Conservation (phyloP, 2,888 invertebrate genomes). For the Apamea monoglypha region DNA sequence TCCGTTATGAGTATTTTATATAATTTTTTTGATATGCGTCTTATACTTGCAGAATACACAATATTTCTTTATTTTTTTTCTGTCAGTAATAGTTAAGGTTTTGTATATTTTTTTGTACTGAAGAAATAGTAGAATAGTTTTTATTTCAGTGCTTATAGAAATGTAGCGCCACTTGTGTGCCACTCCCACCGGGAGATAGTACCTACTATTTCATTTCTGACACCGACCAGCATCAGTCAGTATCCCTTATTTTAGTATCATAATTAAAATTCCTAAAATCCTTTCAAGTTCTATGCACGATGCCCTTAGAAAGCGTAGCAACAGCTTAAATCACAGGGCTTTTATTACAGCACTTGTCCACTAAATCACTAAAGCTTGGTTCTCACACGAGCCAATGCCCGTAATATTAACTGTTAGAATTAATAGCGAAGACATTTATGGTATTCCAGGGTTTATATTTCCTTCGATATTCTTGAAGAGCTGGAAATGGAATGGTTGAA, state of each 20-base stretch:
- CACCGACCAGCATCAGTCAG: not conserved
- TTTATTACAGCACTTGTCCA: conserved; percentile 56
- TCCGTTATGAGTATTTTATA: no score
- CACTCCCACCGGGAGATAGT: not conserved
- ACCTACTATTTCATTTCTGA: not conserved
- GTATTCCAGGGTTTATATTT: conserved; percentile 24
- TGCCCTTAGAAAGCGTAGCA: not conserved
- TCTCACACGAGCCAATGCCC: conserved; percentile 22
- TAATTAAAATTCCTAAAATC: conserved; percentile 1
- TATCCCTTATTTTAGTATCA: not conserved
- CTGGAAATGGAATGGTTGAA: not conserved
- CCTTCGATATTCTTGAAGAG: conserved; percentile 3
- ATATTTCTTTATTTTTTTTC: no score
- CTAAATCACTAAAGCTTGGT: conserved; percentile 58
- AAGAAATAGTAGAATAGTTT: not conserved
- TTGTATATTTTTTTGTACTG: no score
- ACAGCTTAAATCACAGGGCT: conserved; percentile 41
- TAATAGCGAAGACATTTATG: conserved; percentile 36
- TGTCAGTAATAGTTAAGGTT: no score
- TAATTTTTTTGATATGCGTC: no score
- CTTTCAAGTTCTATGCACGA: not conserved
- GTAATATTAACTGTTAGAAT: conserved; percentile 28
- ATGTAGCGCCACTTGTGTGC: not conserved
- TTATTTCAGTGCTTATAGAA: not conserved
- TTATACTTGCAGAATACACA: no score